These are phyloP conservation scores for Poecilobothrus nobilitatus DNA, from an alignment of 2,888 invertebrate genomes.

Conservation along the genomic window DNA sequence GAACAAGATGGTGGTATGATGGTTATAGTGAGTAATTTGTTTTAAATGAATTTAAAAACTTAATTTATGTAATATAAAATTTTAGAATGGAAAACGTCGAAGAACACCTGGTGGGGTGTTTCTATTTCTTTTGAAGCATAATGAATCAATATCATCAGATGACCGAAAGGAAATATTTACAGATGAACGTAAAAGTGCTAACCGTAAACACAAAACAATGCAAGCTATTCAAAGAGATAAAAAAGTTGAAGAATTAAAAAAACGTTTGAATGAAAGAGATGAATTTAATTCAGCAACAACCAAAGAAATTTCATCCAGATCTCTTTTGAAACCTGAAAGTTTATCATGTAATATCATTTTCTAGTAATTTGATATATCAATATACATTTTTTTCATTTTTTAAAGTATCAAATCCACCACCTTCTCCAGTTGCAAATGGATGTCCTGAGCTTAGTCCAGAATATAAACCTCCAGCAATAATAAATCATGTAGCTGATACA, in stretches of 20 bases:
- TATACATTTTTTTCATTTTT: conserved; percentile 8
- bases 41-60: not conserved
- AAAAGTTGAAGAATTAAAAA: conserved; percentile 59
- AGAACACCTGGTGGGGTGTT: conserved; percentile 83
- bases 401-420: conserved; percentile 60
- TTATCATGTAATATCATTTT: conserved; percentile 26
- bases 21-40: conserved; percentile 54
- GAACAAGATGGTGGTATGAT: conserved; percentile 82
- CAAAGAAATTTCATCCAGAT: conserved; percentile 32
- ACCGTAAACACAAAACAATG: conserved; percentile 49
- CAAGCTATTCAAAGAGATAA: conserved; percentile 52
- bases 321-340: conserved; percentile 31
- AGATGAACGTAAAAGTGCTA: conserved; percentile 53
- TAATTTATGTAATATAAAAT: conserved; percentile 7
- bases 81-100: conserved; percentile 61
- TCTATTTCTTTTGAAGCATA: conserved; percentile 68
- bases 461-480: conserved; percentile 46
- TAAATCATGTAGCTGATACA: conserved; percentile 34
- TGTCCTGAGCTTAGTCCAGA: conserved; percentile 57
- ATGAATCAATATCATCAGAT: conserved; percentile 56
- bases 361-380: not conserved
- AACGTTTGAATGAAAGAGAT: conserved; percentile 46
- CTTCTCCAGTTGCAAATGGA: conserved; percentile 69
- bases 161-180: conserved; percentile 60
- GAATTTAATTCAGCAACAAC: conserved; percentile 35